These are phyloP conservation scores for Microctenopoma stevenorrisi DNA, from an alignment of 2,797 vertebrate species.

Conservation along the genomic window DNA sequence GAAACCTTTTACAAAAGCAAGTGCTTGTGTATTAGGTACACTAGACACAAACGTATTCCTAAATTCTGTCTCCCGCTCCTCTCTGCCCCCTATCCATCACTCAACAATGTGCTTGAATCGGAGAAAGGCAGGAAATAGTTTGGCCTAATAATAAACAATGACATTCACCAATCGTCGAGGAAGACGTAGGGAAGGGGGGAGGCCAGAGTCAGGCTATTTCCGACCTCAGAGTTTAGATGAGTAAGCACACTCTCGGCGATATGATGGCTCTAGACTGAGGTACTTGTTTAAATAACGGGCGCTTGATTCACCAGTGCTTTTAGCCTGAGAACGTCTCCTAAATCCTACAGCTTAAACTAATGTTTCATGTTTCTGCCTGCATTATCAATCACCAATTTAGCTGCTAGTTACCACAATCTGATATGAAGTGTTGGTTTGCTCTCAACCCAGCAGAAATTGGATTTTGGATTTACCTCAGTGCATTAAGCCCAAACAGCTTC, in stretches of 20 bases:
- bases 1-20: constrained; percentile 74
- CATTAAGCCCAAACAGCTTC: constrained; percentile 6
- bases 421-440: not conserved
- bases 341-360: constrained; percentile 5
- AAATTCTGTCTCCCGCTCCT: constrained; percentile 34
- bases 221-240: constrained; percentile 69
- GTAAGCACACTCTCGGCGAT: constrained; percentile 66
- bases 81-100: constrained; percentile 37
- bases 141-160: constrained; percentile 83
- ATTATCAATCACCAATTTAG: constrained; percentile 10
- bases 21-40: constrained; percentile 65
- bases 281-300: constrained; percentile 61
- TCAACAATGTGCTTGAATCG: constrained; percentile 66
- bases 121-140: constrained; percentile 81
- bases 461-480: constrained; percentile 18
- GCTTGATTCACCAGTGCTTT: constrained; percentile 43
- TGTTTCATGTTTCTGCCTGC: constrained; percentile 9
- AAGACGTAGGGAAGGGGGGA: constrained; percentile 70
- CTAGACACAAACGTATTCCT: constrained; percentile 54
- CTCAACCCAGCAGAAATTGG: constrained; percentile 11
- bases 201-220: constrained; percentile 68
- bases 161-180: constrained; percentile 64
- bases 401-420: not conserved
- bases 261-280: constrained; percentile 50
- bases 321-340: constrained; percentile 6